A percentile compares a stretch with the other conserved stretches of the same genome.
These are phyloP conservation scores for Mermis nigrescens DNA, from an alignment of 2,888 invertebrate species.

Conservation along the genomic window DNA sequence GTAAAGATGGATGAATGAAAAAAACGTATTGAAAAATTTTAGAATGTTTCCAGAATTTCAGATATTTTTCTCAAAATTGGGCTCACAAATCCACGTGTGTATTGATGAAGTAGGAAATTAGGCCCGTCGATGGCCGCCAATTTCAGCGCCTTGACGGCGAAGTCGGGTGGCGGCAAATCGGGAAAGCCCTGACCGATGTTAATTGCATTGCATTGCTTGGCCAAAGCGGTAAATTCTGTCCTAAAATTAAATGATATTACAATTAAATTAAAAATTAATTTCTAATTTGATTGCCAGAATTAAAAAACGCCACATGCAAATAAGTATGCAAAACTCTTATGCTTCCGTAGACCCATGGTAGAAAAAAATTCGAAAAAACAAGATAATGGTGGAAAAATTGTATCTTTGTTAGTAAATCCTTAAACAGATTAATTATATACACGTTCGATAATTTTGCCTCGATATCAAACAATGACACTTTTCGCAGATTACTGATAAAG, in stretches of 20 bases:
- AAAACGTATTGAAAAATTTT: no score
- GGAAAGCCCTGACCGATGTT: constrained; percentile 32
- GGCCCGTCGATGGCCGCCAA: constrained; percentile 19
- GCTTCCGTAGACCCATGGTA: no score
- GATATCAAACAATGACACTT: no score
- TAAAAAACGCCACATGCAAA: neutral
- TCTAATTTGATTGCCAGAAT: no score
- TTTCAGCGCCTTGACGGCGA: constrained; percentile 23
- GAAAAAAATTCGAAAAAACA: no score
- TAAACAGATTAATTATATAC: no score
- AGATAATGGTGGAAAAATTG: no score
- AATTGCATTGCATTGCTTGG: constrained; percentile 26
- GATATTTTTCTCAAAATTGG: neutral
- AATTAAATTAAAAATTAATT: no score
- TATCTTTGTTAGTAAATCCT: no score
- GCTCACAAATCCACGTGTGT: constrained; percentile 18
- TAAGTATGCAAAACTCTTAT: no score
- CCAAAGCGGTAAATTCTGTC: constrained; percentile 12
- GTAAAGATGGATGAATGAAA: neutral
- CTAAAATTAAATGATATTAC: neutral
- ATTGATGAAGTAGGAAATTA: constrained; percentile 20
- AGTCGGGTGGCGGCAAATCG: constrained; percentile 25
- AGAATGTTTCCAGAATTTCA: neutral
- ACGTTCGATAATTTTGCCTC: no score
- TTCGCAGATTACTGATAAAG: no score